phyloP scores from a whole-genome alignment of 2,888 invertebrate genomes.

The Coenonympha arcania region DNA sequence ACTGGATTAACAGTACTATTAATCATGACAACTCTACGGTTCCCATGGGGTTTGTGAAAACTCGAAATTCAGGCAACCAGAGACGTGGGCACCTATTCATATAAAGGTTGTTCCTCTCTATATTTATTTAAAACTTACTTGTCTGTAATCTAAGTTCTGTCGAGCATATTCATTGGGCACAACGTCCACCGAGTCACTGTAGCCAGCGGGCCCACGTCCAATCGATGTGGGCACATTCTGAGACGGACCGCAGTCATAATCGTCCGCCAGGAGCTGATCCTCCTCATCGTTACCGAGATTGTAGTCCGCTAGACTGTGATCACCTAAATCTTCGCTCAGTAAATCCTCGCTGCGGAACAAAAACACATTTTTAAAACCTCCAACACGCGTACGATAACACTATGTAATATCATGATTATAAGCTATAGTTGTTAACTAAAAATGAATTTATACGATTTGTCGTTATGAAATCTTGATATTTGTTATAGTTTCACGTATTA shows the following conservation, averaged over 20 bases:
- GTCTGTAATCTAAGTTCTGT: slow-evolving; percentile 45
- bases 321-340: slow-evolving; percentile 67
- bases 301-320: slow-evolving; percentile 67
- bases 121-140: slow-evolving; percentile 35
- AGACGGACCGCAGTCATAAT: slow-evolving; percentile 52
- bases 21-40: too few species aligned
- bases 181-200: slow-evolving; percentile 41
- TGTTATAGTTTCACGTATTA: not conserved
- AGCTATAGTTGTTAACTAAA: not conserved
- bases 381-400: slow-evolving; percentile 1
- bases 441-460: not conserved
- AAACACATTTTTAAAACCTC: slow-evolving; percentile 19
- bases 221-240: slow-evolving; percentile 59
- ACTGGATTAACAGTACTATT: too few species aligned
- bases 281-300: slow-evolving; percentile 71
- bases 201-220: slow-evolving; percentile 31
- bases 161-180: slow-evolving; percentile 46
- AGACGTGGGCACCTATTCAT: too few species aligned
- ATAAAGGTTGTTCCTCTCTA: too few species aligned
- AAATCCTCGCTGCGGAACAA: slow-evolving; percentile 65
- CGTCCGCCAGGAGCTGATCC: slow-evolving; percentile 66
- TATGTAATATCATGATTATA: not conserved
- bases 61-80: too few species aligned
- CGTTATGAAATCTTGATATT: not conserved
- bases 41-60: too few species aligned